Evolutionary conservation across 2,113 vertebrate species (phyloP).

Genomic region (Petaurus breviceps): DNA sequence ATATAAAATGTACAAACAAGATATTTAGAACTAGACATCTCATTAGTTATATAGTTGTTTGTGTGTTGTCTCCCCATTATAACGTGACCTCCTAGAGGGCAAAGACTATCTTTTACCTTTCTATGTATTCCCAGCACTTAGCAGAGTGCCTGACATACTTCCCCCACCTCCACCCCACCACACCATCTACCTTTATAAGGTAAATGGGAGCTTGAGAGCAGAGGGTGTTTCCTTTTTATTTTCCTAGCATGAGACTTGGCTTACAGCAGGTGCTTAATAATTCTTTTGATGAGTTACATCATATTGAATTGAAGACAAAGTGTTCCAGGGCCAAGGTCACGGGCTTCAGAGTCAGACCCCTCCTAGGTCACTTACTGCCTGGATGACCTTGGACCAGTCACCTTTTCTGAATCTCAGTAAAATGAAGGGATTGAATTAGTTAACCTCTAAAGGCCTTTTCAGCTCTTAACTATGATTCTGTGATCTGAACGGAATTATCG

Average conservation of each 20-base stretch:
- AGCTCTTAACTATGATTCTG: background rate
- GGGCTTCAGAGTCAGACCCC: background rate
- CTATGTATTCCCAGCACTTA: background rate
- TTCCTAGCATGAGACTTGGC: background rate
- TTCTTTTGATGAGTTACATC: background rate
- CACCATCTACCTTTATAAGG: too few relatives aligned
- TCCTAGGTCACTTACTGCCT: background rate
- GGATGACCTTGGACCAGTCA: background rate
- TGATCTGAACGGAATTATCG: background rate
- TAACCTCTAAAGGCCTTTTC: background rate
- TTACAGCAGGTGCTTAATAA: background rate
- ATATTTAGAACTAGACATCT: background rate
- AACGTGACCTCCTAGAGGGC: background rate
- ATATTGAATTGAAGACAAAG: background rate
- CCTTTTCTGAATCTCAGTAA: background rate
- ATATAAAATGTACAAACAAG: background rate
- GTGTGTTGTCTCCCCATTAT: background rate
- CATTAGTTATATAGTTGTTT: background rate
- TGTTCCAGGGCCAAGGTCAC: background rate
- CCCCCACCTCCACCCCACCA: too few relatives aligned
- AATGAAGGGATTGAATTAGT: background rate
- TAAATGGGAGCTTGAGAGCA: background rate
- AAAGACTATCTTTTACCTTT: background rate
- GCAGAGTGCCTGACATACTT: too few relatives aligned
- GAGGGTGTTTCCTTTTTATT: background rate